Evolutionary conservation across 2,888 invertebrate species (phyloP).

Genomic region (Dasypolia templi): DNA sequence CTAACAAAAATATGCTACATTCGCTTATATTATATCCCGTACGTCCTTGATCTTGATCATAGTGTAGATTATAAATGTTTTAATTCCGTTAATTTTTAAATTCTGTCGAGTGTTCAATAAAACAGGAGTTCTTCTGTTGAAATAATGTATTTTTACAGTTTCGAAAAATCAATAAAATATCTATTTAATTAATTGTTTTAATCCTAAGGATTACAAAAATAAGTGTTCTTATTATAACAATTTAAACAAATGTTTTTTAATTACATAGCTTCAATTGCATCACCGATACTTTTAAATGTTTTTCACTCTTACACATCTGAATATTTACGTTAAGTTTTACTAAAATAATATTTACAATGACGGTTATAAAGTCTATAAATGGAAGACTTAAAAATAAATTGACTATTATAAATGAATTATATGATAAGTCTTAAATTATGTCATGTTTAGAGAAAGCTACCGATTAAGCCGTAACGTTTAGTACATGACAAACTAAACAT

Average conservation of each 20-base stretch:
- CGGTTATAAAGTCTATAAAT: constrained; percentile 62
- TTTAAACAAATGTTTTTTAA: constrained; percentile 72
- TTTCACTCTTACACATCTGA: constrained; percentile 61
- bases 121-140: constrained; percentile 68
- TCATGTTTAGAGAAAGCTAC: constrained; percentile 79
- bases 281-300: constrained; percentile 68
- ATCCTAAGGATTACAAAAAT: constrained; percentile 87
- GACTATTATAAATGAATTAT: constrained; percentile 77
- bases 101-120: constrained; percentile 21
- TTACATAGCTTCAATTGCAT: constrained; percentile 75
- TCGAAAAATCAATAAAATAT: constrained; percentile 79
- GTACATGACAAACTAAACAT: constrained; percentile 78
- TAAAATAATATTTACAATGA: constrained; percentile 82
- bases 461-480: constrained; percentile 70
- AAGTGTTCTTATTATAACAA: constrained; percentile 75
- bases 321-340: constrained; percentile 64
- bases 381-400: constrained; percentile 82
- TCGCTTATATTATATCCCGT: background rate
- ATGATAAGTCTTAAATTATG: constrained; percentile 74
- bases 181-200: constrained; percentile 70
- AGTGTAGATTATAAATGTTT: background rate
- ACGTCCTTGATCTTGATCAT: background rate
- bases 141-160: constrained; percentile 86
- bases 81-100: background rate
- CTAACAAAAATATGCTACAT: background rate